phyloP scores from a whole-genome alignment of 2,797 vertebrate genomes.

The Nyctibius grandis region DNA sequence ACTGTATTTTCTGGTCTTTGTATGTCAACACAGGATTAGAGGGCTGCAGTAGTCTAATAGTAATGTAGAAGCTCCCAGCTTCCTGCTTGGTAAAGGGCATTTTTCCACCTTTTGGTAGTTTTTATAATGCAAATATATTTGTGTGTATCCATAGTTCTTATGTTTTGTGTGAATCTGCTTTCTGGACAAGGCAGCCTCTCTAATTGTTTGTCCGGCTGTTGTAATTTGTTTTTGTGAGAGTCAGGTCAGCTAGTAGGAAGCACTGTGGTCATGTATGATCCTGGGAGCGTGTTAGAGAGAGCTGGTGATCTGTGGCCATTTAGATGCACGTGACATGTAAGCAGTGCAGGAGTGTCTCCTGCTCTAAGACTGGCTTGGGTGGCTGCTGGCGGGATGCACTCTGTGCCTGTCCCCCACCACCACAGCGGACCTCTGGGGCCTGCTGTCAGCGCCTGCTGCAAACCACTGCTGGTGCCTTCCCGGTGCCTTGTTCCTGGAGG shows the following conservation, averaged over 20 bases:
- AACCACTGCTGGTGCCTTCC: not conserved
- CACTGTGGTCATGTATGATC: fast-evolving
- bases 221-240: not conserved
- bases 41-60: not conserved
- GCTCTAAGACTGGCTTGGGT: not conserved
- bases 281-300: not conserved
- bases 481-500: not conserved
- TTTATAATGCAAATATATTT: not conserved
- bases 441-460: not conserved
- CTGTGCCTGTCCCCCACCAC: not conserved
- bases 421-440: fast-evolving
- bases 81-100: not conserved
- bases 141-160: fast-evolving
- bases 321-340: fast-evolving
- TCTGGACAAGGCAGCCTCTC: not conserved
- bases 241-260: not conserved
- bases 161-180: not conserved
- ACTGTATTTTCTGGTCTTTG: not conserved
- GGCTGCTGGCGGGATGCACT: not conserved
- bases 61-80: not conserved
- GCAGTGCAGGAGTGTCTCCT: not conserved
- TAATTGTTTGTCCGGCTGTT: not conserved
- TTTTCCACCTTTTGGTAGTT: not conserved
- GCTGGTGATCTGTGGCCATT: not conserved
- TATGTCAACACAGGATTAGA: not conserved